Conservation (phyloP, 2,113 vertebrate species). For the Hydrochoerus hydrochaeris region DNA sequence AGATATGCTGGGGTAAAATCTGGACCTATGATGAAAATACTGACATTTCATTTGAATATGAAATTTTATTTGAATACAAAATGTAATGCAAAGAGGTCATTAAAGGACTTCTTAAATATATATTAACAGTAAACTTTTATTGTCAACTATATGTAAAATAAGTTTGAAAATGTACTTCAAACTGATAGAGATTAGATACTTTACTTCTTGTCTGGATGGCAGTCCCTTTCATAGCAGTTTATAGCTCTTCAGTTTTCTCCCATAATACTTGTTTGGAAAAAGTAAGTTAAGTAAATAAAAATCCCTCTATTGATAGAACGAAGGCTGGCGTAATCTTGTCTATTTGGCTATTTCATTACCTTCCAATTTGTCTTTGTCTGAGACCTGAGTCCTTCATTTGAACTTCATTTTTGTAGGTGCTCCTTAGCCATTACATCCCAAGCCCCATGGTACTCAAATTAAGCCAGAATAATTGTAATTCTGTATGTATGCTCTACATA, state of each 20-base stretch:
- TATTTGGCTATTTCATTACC: constrained; percentile 59
- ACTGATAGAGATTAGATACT: not conserved
- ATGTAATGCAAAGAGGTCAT: not conserved
- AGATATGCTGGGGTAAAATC: not conserved
- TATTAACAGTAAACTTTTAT: not conserved
- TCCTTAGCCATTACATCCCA: constrained; percentile 38
- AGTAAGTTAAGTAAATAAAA: constrained; percentile 55
- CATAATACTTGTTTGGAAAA: constrained; percentile 48
- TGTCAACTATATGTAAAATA: not conserved
- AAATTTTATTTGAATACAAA: not conserved
- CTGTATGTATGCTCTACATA: not conserved
- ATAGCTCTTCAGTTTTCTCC: constrained; percentile 45
- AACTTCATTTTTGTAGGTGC: constrained; percentile 50
- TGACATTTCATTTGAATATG: constrained; percentile 5
- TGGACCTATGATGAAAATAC: not conserved
- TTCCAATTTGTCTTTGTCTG: constrained; percentile 56
- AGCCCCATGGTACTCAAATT: constrained; percentile 34
- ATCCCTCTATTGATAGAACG: not conserved
- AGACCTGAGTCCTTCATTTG: constrained; percentile 62
- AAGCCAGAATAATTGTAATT: constrained; percentile 54
- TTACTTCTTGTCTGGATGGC: not conserved
- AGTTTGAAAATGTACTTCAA: constrained; percentile 34
- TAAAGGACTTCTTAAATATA: not conserved
- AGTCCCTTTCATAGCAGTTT: not conserved
- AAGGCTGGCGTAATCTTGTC: constrained; percentile 23